Evolutionary conservation across 2,113 vertebrate species (phyloP), one percentile per base, ranked within the genome.

Genomic region (Nothoprocta pentlandii): DNA sequence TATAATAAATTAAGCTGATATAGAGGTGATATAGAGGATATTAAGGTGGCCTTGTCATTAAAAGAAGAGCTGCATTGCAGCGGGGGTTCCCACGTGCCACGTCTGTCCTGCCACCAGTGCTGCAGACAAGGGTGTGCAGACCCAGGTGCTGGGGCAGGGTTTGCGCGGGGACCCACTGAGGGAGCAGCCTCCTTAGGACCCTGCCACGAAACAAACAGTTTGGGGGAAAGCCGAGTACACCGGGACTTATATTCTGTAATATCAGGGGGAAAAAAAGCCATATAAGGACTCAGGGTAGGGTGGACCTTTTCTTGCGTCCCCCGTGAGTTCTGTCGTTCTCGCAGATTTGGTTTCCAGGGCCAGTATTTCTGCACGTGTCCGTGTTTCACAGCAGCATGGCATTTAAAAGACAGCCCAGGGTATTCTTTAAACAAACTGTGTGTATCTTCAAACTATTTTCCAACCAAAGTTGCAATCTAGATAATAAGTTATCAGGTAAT

Each of bases 1-100:
- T 93, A 25, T 87, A 95, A 95, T 94, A 96, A 95, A 96, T 94
- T 81, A 90, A 91, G 71, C 71, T 96, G 34, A 34, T 34, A 34
- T 34, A 34, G 89, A 93, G 90, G 63, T 93, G 86, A 88, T 61
- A 59, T 77, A 96, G 94, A 96, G 94, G 91, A 59, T 56, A 88
- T 74, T 79, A 93, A 90, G 80, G 70, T 69, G 69, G 85, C 76
- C 85, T 92, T 93, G 93, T 88, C 53, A 39, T 92, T 91, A 81
- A 28, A 70, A 70, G 9, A 67, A 25, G 80, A 90, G 53, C 34
- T 88, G 21, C 28, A 2, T 13, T 51, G 21, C 61, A 78, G 28
- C 78, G 79, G 32, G 46, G 42, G 28, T 64, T 88, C 32, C 87
- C 42, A 8, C 36, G 36, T 39, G 36, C 36, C 36, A 39, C 36